Conservation (phyloP, 2,113 vertebrate species). For the Oostethus manadensis region DNA sequence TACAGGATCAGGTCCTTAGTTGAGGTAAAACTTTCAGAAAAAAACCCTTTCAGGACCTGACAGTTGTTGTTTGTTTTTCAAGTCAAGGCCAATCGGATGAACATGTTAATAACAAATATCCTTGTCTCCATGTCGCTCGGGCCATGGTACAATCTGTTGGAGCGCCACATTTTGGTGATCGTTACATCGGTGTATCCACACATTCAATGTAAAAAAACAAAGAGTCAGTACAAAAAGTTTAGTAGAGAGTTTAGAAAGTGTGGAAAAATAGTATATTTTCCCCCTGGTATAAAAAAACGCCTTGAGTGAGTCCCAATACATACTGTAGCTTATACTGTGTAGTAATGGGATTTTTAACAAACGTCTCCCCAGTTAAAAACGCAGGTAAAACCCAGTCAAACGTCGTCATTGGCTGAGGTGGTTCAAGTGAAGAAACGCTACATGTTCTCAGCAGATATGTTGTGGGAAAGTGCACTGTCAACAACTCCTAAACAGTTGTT, state of each 20-base stretch:
- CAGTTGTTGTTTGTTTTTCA: background rate
- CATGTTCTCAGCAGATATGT: conserved; percentile 24
- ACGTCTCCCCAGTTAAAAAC: conserved; percentile 11
- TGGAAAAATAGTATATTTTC: conserved; percentile 81
- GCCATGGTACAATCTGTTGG: conserved; percentile 41
- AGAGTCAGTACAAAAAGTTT: conserved; percentile 78
- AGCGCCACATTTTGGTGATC: conserved; percentile 22
- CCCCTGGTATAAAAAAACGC: conserved; percentile 76
- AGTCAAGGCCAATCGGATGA: background rate
- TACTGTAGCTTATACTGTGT: conserved; percentile 9
- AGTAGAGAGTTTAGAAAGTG: conserved; percentile 75
- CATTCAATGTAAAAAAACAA: conserved; percentile 54
- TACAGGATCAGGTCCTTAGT: conserved; percentile 16
- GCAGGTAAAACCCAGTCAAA: conserved; percentile 10
- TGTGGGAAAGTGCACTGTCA: conserved; percentile 1
- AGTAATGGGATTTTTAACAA: background rate
- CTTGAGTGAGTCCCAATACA: conserved; percentile 75
- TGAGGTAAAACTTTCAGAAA: conserved; percentile 46
- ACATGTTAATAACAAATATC: background rate
- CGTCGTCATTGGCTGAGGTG: background rate
- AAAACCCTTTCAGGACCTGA: background rate
- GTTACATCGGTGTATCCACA: conserved; percentile 39
- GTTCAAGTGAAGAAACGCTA: conserved; percentile 30
- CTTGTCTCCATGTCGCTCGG: conserved; percentile 1
- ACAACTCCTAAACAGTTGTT: conserved; percentile 83